These are phyloP conservation scores for Oscheius sp. DNA, from an alignment of 2,888 invertebrate species.

Conservation along the genomic window DNA sequence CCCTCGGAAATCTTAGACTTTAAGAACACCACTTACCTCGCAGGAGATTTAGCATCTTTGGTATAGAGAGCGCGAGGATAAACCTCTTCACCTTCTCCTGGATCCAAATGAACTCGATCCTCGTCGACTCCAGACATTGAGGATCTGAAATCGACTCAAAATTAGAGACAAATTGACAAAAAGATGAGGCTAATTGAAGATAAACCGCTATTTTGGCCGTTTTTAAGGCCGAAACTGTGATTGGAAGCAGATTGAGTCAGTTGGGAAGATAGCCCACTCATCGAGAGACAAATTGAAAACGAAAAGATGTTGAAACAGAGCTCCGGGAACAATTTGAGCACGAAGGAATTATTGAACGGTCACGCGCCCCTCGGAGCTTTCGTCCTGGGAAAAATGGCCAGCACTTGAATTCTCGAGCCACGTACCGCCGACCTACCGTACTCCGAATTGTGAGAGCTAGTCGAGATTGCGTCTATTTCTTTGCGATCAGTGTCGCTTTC, in stretches of 20 bases:
- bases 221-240: background rate
- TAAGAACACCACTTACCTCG: slow-evolving; percentile 11
- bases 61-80: slow-evolving; percentile 26
- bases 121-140: slow-evolving; percentile 22
- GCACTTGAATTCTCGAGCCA: slow-evolving; percentile 21
- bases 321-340: slow-evolving; percentile 16
- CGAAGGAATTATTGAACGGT: slow-evolving; percentile 30
- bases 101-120: slow-evolving; percentile 32
- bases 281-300: background rate
- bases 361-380: slow-evolving; percentile 21
- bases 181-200: background rate
- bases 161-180: background rate
- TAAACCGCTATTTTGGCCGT: background rate
- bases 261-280: background rate
- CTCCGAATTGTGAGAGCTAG: background rate
- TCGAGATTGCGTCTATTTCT: too few species aligned
- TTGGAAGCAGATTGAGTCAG: background rate
- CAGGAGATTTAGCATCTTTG: slow-evolving; percentile 9
- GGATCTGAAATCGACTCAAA: too few species aligned
- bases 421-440: slow-evolving; percentile 8
- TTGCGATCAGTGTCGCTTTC: too few species aligned
- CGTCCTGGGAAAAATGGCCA: slow-evolving; percentile 10
- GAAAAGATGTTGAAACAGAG: background rate
- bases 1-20: background rate
- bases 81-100: slow-evolving; percentile 32